These are phyloP conservation scores for Dipus sagitta DNA, from an alignment of 2,797 vertebrate species.

Conservation along the genomic window DNA sequence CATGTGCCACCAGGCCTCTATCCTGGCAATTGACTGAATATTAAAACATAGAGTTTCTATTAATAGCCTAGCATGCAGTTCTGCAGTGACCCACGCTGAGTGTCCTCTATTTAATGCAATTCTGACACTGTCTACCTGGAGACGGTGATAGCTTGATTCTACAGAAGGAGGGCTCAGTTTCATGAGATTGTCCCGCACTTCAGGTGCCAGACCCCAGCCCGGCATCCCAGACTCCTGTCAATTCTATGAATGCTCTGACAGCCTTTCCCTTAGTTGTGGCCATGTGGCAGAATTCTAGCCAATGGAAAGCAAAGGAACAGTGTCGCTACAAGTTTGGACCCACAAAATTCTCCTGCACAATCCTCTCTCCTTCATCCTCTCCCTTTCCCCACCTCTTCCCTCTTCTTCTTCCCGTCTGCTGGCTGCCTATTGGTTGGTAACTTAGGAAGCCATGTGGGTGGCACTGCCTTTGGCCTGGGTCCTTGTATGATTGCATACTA, in stretches of 20 bases:
- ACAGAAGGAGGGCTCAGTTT: no score
- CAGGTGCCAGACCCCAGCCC: no score
- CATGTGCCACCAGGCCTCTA: no score
- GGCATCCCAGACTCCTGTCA: neutral
- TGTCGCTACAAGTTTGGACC: neutral
- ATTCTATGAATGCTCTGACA: neutral
- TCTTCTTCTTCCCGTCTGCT: neutral
- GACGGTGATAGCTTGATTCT: no score
- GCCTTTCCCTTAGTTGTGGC: neutral
- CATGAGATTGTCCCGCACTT: no score
- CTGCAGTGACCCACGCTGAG: no score
- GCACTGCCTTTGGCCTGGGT: neutral
- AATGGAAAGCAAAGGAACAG: neutral
- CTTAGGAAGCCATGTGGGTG: neutral
- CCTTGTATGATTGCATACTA: neutral
- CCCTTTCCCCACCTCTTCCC: no score
- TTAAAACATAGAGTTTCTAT: no score
- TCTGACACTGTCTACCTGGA: no score
- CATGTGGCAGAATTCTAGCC: neutral
- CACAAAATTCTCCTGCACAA: neutral
- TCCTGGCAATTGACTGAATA: no score
- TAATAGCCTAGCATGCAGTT: no score
- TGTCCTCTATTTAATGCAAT: no score
- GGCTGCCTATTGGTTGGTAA: neutral
- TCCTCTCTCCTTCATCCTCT: neutral